A percentile compares a stretch with the other conserved stretches of the same genome.
Evolutionary conservation across 1,140 invertebrate genomes (phyloP).

Genomic region (Mamestra configurata): DNA sequence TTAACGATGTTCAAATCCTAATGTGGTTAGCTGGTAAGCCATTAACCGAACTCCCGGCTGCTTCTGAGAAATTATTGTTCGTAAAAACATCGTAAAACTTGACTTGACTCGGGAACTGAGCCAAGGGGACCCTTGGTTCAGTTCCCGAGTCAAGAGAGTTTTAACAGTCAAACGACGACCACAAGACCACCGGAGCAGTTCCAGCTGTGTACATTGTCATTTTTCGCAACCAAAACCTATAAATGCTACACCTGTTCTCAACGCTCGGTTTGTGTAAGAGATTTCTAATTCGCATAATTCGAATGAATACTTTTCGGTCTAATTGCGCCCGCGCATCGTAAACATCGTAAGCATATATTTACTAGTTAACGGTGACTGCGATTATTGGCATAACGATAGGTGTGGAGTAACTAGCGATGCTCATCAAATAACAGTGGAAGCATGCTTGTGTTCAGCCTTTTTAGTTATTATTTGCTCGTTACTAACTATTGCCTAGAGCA

Average conservation of each 20-base stretch:
- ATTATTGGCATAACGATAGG: conserved; percentile 50
- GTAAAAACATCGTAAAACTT: too few relatives aligned
- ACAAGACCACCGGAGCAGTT: too few relatives aligned
- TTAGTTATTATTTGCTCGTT: conserved; percentile 47
- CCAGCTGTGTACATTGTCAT: not conserved
- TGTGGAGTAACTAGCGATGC: conserved; percentile 37
- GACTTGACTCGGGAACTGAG: too few relatives aligned
- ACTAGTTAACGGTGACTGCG: conserved; percentile 49
- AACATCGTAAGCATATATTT: conserved; percentile 37
- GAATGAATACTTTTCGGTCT: conserved; percentile 58
- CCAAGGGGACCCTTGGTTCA: too few relatives aligned
- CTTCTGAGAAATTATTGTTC: too few relatives aligned
- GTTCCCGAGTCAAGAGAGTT: too few relatives aligned
- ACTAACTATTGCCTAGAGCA: conserved; percentile 19
- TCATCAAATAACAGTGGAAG: conserved; percentile 44
- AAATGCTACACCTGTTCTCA: conserved; percentile 58
- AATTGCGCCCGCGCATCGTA: conserved; percentile 45
- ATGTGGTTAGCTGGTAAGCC: too few relatives aligned
- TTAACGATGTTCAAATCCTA: too few relatives aligned
- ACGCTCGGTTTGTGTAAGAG: conserved; percentile 59
- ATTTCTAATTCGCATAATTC: conserved; percentile 45
- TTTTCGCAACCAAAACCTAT: not conserved
- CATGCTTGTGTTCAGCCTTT: conserved; percentile 6
- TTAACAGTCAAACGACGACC: too few relatives aligned
- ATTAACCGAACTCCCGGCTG: too few relatives aligned